phyloP scores from a whole-genome alignment of 1,140 invertebrate species.

The Lasioglossum baleicum region DNA sequence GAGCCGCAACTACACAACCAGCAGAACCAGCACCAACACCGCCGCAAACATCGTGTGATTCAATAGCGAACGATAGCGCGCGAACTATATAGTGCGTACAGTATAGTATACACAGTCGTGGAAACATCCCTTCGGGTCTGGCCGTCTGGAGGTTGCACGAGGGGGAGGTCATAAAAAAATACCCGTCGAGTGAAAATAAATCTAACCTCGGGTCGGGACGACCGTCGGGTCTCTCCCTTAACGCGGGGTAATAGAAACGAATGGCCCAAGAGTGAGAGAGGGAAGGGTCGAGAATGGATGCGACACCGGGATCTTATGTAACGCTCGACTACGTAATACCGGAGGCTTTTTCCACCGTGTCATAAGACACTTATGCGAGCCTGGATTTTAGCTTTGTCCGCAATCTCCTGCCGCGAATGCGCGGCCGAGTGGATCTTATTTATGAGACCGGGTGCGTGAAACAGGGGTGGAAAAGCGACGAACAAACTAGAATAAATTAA shows the following conservation, averaged over 20 bases:
- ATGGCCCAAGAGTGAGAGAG: slow-evolving; percentile 60
- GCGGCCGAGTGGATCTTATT: no score
- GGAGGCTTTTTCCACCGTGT: neutral
- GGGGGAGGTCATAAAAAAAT: slow-evolving; percentile 73
- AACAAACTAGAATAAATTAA: neutral
- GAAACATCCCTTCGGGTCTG: slow-evolving; percentile 54
- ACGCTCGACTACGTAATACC: neutral
- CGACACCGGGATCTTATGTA: slow-evolving; percentile 30
- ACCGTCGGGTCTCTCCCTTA: slow-evolving; percentile 57
- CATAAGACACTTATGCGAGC: no score
- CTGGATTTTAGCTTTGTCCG: no score
- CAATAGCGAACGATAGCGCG: slow-evolving; percentile 9
- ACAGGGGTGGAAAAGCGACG: no score
- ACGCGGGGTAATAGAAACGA: slow-evolving; percentile 77
- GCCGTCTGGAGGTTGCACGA: slow-evolving; percentile 64
- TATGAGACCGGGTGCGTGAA: neutral
- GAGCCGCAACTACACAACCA: neutral
- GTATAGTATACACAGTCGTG: slow-evolving; percentile 21
- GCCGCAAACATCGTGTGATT: slow-evolving; percentile 17
- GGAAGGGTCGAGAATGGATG: slow-evolving; percentile 40
- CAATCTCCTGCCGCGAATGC: no score
- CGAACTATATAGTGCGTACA: neutral
- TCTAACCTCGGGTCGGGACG: slow-evolving; percentile 67
- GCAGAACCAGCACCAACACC: no score
- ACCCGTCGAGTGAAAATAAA: slow-evolving; percentile 79